Base-by-base conservation (phyloP, 2,113 vertebrate genomes). In the Arothron firmamentum region DNA sequence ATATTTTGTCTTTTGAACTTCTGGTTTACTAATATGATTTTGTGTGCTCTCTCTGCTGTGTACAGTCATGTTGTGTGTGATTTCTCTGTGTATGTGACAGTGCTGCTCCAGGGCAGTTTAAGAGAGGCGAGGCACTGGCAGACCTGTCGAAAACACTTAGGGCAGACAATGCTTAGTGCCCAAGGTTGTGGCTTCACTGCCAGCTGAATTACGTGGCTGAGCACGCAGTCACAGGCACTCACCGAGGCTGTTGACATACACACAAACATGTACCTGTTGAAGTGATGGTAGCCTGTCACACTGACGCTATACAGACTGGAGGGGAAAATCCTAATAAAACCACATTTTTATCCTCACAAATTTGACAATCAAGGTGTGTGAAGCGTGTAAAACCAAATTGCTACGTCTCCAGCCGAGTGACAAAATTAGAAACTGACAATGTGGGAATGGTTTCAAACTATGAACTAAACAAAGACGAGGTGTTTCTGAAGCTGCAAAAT, bases 101-200 rank as follows among this genome's bases (percentile, higher is more conserved):
- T 67, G 56, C 6, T 65, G 63, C 59, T 65, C 19, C 56, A 43
- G 59, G 34, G 70, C 62, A 56, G 52, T 55, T 79, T 65, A 18
- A 49, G 49, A 50, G 45, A 72, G 67, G 59, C 18, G 7, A 48
- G 55, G 70, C 57, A 47, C 65, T 57, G 59, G 59, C 70, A 70
- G 65, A 57, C 65, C 67, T 87, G 75, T 82, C 79, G 69, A 53
- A 78, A 60, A 67, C 62, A 70, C 56, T 78, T 68, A 71, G 34
- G 15, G 34, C 52, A 62, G 59, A 80, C 67, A 75, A 58, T 65
- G 52, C 69, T 82, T 46, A 56, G 68, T 65, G 57, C 74, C 72
- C 9, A 19, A 56, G 65, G 72, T 64, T 64, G 41, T 6, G 2
- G 62, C 50, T 63, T 74, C 43, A 50, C 62, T 78, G 79, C 72